Evolutionary conservation across 2,797 vertebrate genomes (phyloP), one percentile per base, ranked within the genome.

Genomic region (Lophotriccus pileatus): DNA sequence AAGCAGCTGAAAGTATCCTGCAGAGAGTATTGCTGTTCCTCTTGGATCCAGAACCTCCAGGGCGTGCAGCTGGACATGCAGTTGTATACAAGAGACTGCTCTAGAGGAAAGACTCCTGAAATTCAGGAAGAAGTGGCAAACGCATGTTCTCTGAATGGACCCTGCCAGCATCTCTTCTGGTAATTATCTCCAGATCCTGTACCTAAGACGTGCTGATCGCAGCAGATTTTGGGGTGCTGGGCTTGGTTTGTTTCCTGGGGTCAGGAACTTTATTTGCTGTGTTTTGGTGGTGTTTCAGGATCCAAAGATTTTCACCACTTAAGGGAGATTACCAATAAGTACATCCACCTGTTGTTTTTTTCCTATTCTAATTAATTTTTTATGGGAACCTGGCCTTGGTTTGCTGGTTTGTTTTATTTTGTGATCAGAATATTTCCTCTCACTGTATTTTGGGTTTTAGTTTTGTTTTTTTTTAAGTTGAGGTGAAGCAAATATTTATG

Each of bases 381-480:
- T 46, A 37, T 63, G 41, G 41, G 53, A 84, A 82, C 39, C 63
- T 79, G 32, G 37, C 52, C 50, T 84, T 90, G 67, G 66, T 94
- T 95, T 95, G 60, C n/a, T 87, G 41, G 19, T 92, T 43, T 82
- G 25, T 91, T 94, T 59, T 75, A 44, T 63, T 95, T 84, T 68
- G 34, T 80, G 62, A 84, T 95, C 74, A 87, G 28, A 86, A 41
- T 84, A 55, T 72, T 94, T 94, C 46, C 16, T 93, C 34, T 90
- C 7, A 0, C 34, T 87, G 30, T 53, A 34, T 86, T 84, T 84
- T 89, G 37, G 53, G 3, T 2, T 23, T 75, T 14, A 41, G 32
- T 20, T n/a, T 44, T 52, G 12, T 55, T 78, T 81, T 72, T 79
- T 87, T 68, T 20, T n/a, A n/a, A 79, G 52, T 56, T 91, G 82